These are phyloP conservation scores for Lepidocolaptes lacrymiger DNA, from an alignment of 2,797 vertebrate species.

Conservation along the genomic window DNA sequence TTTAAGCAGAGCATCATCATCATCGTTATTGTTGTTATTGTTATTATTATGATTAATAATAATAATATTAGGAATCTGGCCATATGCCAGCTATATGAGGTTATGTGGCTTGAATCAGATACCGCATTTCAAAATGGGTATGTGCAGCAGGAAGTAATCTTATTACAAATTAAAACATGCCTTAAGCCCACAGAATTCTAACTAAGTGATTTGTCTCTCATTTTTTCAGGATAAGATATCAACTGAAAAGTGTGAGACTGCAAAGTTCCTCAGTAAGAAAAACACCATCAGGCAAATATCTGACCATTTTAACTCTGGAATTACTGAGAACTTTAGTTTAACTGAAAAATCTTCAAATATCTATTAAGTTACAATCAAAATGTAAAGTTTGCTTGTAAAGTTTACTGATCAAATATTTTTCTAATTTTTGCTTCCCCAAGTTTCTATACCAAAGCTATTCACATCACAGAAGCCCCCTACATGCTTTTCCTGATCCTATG, in stretches of 20 bases:
- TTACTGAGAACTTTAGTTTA: background rate
- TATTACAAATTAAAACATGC: background rate
- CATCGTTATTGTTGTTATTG: background rate
- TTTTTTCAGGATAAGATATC: background rate
- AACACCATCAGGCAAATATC: background rate
- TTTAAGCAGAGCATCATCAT: background rate
- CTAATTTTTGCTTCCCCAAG: background rate
- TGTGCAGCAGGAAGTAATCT: background rate
- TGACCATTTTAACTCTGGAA: background rate
- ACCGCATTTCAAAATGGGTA: background rate
- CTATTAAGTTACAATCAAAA: background rate
- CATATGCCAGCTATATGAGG: background rate
- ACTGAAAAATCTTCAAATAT: background rate
- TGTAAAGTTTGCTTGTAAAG: background rate
- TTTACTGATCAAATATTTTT: background rate
- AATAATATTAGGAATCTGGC: background rate
- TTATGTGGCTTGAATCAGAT: background rate
- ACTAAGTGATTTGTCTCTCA: background rate
- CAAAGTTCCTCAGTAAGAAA: background rate
- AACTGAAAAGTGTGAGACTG: background rate
- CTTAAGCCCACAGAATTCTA: background rate
- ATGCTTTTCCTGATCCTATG: background rate
- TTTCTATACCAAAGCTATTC: background rate
- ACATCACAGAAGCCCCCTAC: background rate
- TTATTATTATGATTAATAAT: background rate